Percentiles rank a stretch among this genome's conserved stretches.
phyloP scores from a whole-genome alignment of 2,797 vertebrate genomes.

The Myotis daubentonii region DNA sequence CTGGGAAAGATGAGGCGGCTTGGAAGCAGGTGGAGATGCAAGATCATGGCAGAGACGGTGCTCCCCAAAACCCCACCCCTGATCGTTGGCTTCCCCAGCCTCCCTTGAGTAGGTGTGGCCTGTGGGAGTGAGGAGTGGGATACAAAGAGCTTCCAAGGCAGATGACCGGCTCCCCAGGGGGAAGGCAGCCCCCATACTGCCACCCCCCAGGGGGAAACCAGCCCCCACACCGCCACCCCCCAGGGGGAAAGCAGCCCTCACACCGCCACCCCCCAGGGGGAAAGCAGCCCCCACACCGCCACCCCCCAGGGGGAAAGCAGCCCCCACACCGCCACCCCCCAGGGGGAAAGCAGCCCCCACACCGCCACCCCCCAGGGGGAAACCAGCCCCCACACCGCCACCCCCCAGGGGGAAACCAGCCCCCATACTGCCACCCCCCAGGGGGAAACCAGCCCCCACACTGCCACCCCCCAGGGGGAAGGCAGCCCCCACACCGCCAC shows the following conservation, averaged over 20 bases:
- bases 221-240: no score
- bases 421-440: no score
- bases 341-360: background rate
- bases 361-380: background rate
- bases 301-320: no score
- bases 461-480: no score
- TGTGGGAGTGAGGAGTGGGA: background rate
- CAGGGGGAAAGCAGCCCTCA: background rate
- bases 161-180: no score
- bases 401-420: no score
- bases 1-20: background rate
- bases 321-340: background rate
- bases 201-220: background rate
- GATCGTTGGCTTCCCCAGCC: background rate
- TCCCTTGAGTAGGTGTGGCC: background rate
- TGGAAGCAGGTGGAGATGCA: no score
- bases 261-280: background rate
- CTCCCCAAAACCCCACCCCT: background rate
- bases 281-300: no score
- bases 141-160: no score
- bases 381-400: no score
- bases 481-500: no score
- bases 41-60: background rate
- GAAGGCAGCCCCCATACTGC: background rate
- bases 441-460: no score